Conservation (phyloP, 1,140 invertebrate species). For the Pachypeltis micranthus region DNA sequence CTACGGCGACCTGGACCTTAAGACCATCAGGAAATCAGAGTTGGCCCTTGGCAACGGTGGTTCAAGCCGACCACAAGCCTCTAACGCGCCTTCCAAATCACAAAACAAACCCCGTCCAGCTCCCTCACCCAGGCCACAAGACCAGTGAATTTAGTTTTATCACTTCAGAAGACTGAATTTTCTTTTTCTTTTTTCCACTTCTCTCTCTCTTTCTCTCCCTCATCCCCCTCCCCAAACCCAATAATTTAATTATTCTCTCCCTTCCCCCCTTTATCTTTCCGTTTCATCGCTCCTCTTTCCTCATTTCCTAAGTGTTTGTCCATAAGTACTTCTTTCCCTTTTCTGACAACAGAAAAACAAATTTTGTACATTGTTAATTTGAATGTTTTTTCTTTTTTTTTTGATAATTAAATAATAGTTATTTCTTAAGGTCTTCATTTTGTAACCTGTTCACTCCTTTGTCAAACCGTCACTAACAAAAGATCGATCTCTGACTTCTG, state of each 20-base stretch:
- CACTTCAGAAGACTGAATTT: conserved; percentile 2
- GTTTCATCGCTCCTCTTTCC: background rate
- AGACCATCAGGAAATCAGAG: conserved; percentile 84
- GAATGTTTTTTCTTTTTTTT: background rate
- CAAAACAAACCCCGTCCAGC: conserved; percentile 11
- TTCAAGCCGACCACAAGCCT: conserved; percentile 37
- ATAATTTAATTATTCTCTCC: background rate
- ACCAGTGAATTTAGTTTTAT: background rate
- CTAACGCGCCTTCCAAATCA: background rate
- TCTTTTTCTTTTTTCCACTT: background rate
- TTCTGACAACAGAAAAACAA: background rate
- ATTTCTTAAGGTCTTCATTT: no score
- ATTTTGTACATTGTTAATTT: conserved; percentile 8
- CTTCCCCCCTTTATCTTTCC: background rate
- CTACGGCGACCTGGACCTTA: conserved; percentile 86
- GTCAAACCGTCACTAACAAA: no score
- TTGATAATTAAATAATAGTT: conserved; percentile 13
- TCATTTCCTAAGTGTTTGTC: no score
- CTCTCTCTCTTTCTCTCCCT: background rate
- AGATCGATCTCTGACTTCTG: no score
- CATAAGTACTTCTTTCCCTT: no score
- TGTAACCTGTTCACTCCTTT: no score
- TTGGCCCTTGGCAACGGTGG: conserved; percentile 63
- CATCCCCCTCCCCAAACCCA: background rate
- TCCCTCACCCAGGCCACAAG: conserved; percentile 33